Base-by-base conservation (phyloP, 2,113 vertebrate species). In the Onychorhynchus coronatus region DNA sequence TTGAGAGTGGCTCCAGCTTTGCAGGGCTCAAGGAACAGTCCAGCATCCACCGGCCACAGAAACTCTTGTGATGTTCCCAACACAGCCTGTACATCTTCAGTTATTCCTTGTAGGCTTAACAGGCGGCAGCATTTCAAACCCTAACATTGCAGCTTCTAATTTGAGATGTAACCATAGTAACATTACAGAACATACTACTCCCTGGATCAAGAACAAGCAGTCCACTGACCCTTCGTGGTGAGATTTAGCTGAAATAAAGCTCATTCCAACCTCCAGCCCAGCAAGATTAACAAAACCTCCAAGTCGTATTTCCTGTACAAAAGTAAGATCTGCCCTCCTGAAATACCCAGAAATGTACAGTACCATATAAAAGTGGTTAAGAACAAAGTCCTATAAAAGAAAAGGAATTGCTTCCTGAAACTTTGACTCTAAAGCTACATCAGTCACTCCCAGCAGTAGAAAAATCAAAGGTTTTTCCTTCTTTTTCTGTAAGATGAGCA, bases 111-210 rank as follows among this genome's bases (percentile, higher is more conserved):
- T 28, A 50, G 76, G 59, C 61, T 74, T 86, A 81, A 80, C 52
- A 87, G 91, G 89, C 61, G 77, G 79, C 83, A 95, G 84, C 84
- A 77, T 93, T 89, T 96, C 84, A 82, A 95, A 82, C 61, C 74
- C 73, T 23, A 89, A 78, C 80, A 73, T 2, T 37, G 70, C 86
- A 87, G 65, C 84, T 89, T 85, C 94, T 92, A 95, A 92, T 94
- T 94, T 75, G 14, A 58, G 84, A 65, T 53, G 94, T 91, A 95
- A 92, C 93, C 86, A 94, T 96, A 92, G 94, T 50, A 95, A 97
- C 91, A 68, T 72, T 39, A 89, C 73, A 91, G 94, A 66, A 92
- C 75, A 93, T 44, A 72, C 37, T 85, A 89, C 73, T 91, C 86
- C 73, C 46, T 63, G 76, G 91, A 77, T 86, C 3, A 68, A 89